These are phyloP conservation scores for Cottoperca gobio DNA, from an alignment of 2,797 vertebrate genomes.

Conservation along the genomic window DNA sequence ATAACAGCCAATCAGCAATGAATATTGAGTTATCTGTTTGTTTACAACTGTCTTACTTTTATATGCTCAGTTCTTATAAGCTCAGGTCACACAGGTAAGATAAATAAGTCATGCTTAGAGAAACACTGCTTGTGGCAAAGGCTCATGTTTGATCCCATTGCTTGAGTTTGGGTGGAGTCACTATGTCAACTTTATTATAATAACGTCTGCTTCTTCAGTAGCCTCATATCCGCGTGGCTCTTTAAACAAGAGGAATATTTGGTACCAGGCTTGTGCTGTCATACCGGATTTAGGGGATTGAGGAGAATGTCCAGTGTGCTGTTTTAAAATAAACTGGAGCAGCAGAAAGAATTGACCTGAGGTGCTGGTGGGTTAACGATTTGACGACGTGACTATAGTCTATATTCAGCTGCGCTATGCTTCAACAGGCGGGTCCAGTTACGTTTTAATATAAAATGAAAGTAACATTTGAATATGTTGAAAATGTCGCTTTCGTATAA, in stretches of 20 bases:
- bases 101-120: neutral
- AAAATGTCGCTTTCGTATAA: fast-evolving
- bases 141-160: conserved; percentile 12
- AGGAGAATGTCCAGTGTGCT: conserved; percentile 34
- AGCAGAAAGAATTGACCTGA: neutral
- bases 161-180: conserved; percentile 60
- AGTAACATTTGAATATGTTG: neutral
- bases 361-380: neutral
- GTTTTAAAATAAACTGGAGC: conserved; percentile 38
- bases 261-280: neutral
- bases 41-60: neutral
- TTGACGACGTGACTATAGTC: neutral
- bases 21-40: conserved; percentile 22
- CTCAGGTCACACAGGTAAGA: neutral
- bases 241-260: conserved; percentile 32
- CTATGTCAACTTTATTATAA: conserved; percentile 43
- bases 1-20: conserved; percentile 26
- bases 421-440: no score
- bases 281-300: conserved; percentile 27
- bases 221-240: conserved; percentile 31
- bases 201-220: neutral
- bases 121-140: neutral
- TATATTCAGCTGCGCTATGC: neutral
- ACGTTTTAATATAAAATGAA: no score
- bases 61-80: neutral